Conservation (phyloP, 2,113 vertebrate species). For the Chaenogobius annularis region DNA sequence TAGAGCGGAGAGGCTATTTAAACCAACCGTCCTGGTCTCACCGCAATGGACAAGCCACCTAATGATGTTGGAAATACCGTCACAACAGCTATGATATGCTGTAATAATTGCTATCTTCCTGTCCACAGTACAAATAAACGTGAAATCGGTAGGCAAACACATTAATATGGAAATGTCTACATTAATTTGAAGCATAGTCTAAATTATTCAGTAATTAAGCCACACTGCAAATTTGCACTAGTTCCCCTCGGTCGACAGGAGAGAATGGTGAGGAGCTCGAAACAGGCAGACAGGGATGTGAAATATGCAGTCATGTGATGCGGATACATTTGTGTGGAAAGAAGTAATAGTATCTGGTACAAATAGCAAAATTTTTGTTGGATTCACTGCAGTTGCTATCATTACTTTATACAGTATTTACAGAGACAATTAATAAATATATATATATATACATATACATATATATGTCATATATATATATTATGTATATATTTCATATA, state of each 20-base stretch:
- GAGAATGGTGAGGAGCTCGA: constrained; percentile 55
- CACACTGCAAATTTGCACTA: constrained; percentile 77
- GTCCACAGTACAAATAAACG: constrained; percentile 72
- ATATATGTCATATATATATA: too few species aligned
- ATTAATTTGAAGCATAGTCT: constrained; percentile 77
- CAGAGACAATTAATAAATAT: too few species aligned
- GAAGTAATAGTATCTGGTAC: constrained; percentile 11
- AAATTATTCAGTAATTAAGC: constrained; percentile 82
- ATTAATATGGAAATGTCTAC: constrained; percentile 81
- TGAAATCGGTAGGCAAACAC: constrained; percentile 75
- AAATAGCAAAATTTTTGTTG: constrained; percentile 11
- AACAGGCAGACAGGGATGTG: constrained; percentile 51
- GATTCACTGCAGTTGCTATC: neutral
- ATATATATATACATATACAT: too few species aligned
- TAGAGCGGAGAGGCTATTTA: constrained; percentile 45
- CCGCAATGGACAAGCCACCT: constrained; percentile 65
- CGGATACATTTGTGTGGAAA: constrained; percentile 32
- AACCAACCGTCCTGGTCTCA: constrained; percentile 59
- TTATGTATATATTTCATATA: too few species aligned
- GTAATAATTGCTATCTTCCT: constrained; percentile 70
- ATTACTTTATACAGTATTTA: neutral
- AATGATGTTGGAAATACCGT: constrained; percentile 70
- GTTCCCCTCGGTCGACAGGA: constrained; percentile 71
- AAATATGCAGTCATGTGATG: constrained; percentile 55
- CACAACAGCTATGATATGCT: constrained; percentile 67